Percentiles rank a stretch among this genome's conserved stretches.
These are phyloP conservation scores for Limosa lapponica DNA, from an alignment of 2,797 vertebrate genomes.

Conservation along the genomic window DNA sequence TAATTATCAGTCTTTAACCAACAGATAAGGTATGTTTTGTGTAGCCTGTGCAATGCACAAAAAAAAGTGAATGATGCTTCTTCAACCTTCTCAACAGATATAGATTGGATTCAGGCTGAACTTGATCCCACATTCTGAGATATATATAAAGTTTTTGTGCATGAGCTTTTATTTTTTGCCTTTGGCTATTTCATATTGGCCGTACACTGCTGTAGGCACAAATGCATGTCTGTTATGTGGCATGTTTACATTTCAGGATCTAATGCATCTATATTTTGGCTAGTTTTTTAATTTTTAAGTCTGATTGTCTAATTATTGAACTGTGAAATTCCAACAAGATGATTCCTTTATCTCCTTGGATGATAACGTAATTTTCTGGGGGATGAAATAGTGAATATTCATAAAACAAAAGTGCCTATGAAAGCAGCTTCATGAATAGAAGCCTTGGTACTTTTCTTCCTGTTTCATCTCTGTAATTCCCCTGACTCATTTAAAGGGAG, in stretches of 20 bases:
- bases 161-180: background rate
- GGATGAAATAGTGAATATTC: background rate
- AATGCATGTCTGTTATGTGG: background rate
- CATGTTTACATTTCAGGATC: background rate
- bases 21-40: background rate
- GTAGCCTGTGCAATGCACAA: background rate
- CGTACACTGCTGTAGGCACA: background rate
- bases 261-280: background rate
- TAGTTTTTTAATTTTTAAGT: background rate
- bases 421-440: background rate
- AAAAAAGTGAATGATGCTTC: background rate
- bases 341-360: background rate
- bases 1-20: background rate
- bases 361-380: background rate
- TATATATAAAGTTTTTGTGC: background rate
- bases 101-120: background rate
- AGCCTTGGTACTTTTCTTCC: background rate
- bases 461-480: background rate
- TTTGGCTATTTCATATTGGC: background rate
- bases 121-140: background rate
- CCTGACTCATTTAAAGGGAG: background rate
- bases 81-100: background rate
- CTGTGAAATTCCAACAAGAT: background rate
- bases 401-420: background rate
- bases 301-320: background rate